Evolutionary conservation across 2,888 invertebrate species (phyloP).

Genomic region (Lamellibrachia columna): DNA sequence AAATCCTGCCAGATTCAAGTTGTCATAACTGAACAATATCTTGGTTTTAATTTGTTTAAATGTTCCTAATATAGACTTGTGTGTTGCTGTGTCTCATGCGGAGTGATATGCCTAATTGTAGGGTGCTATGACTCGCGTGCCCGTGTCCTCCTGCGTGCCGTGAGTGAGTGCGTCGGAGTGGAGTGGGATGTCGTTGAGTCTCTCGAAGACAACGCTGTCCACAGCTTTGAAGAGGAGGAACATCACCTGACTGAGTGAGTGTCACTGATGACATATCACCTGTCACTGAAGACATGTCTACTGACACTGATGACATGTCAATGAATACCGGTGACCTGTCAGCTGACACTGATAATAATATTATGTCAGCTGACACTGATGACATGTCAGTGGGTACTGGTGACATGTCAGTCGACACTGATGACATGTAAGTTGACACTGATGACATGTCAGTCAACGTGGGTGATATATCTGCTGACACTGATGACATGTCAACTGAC

Average conservation of each 20-base stretch:
- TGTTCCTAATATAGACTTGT: not conserved
- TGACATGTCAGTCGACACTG: not conserved
- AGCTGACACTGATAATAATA: not conserved
- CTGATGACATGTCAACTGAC: not conserved
- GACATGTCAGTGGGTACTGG: not conserved
- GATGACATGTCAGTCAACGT: no score
- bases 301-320: conserved; percentile 16
- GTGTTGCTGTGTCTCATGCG: not conserved
- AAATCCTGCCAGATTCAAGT: no score
- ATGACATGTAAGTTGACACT: not conserved
- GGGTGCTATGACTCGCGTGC: conserved; percentile 75
- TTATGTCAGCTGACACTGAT: not conserved
- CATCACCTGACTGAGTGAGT: conserved; percentile 67
- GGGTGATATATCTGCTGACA: no score
- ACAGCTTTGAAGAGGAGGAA: conserved; percentile 67
- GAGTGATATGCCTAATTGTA: conserved; percentile 49
- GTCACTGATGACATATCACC: not conserved
- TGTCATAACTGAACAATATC: no score
- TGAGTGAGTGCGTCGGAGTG: conserved; percentile 70
- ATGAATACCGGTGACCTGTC: not conserved
- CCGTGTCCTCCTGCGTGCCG: conserved; percentile 71
- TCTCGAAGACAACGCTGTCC: conserved; percentile 71
- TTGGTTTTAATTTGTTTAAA: no score
- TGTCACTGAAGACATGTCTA: not conserved
- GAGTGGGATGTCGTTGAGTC: conserved; percentile 71